Evolutionary conservation across 2,888 invertebrate genomes (phyloP), one percentile per base, ranked within the genome.

Genomic region (Nysson spinosus): DNA sequence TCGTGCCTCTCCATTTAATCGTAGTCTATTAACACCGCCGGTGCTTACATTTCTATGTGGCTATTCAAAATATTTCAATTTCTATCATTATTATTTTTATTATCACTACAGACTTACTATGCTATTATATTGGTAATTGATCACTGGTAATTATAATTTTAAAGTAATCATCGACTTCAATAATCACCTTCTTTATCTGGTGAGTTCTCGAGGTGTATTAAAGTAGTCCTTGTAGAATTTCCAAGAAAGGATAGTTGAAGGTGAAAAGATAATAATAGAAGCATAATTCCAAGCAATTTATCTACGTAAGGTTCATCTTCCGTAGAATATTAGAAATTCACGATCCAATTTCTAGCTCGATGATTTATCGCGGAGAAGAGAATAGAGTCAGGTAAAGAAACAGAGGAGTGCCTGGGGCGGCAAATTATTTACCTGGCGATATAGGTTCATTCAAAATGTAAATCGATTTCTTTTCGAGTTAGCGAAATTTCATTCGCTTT

Each of bases 301-400:
- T 20, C 20, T n/a, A 42, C 4, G 26, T n/a, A 7, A n/a, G 9
- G 24, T 40, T 42, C 22, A 16, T 9, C 43, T 34, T 22, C 16
- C 46, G 51, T 39, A 26, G 17, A 24, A 20, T 34, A 28, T 60
- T 62, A 51, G 42, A 20, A 54, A 66, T 66, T 57, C 65, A 49
- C 54, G 46, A 65, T 56, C 56, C 60, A 51, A 62, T 70, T 70
- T 70, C 26, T 28, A 28, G 22, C 14, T n/a, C 22, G 14, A 42
- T 52, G 68, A 72, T 71, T 72, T 72, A 62, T 40, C 46, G 32
- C 39, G 28, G 19, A 4, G 22, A n/a, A 16, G 22, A 9, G 37
- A 34, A 39, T 30, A 20, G 51, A 35, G 34, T 7, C 20, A 37
- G 37, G 51, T 44, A 62, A 57, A 11, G 11, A 40, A 42, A 14